phyloP scores from a whole-genome alignment of 1,140 invertebrate species.

The Epicauta chinensis region DNA sequence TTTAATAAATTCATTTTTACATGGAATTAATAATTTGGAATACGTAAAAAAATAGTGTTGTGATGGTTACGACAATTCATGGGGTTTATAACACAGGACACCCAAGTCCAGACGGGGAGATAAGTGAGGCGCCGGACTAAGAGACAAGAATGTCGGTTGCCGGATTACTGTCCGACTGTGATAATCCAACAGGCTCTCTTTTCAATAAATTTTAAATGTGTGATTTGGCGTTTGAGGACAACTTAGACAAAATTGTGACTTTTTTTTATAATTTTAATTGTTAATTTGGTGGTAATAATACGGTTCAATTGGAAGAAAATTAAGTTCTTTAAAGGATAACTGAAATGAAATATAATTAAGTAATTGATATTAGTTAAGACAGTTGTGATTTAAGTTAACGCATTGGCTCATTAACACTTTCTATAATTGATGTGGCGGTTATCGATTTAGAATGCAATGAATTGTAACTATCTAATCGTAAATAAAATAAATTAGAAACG shows the following conservation, averaged over 20 bases:
- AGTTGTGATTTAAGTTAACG: background rate
- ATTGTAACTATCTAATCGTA: no score
- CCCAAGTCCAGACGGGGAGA: conserved; percentile 10
- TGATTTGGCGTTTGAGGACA: no score
- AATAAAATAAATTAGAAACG: no score
- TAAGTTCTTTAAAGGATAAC: no score
- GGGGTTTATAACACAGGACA: conserved; percentile 8
- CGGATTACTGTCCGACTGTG: conserved; percentile 14
- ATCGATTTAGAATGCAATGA: background rate
- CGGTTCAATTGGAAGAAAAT: no score
- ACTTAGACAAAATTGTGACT: no score
- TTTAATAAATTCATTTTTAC: no score
- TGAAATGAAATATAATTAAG: no score
- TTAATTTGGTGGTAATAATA: no score
- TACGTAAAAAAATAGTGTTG: conserved; percentile 8
- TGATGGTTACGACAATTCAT: background rate
- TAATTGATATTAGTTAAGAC: background rate
- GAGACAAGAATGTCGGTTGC: conserved; percentile 6
- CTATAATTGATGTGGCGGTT: background rate
- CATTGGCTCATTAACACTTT: background rate
- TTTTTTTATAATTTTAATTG: no score
- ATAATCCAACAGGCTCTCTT: conserved; percentile 6
- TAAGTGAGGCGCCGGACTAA: conserved; percentile 11
- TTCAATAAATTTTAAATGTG: background rate
- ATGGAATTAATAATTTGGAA: no score